phyloP scores from a whole-genome alignment of 2,888 invertebrate genomes.

The Xylophagus ater region DNA sequence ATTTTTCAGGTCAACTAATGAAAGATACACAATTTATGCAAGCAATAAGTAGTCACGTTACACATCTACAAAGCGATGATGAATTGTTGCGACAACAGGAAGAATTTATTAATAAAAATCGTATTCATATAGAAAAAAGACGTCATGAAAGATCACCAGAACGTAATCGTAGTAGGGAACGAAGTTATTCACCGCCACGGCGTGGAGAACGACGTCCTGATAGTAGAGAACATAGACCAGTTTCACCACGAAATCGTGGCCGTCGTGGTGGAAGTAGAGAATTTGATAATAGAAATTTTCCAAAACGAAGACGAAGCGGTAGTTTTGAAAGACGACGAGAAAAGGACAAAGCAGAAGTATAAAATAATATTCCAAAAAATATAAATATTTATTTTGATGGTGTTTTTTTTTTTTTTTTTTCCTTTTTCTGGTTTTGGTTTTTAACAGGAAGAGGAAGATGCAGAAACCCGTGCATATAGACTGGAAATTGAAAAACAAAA shows the following conservation, averaged over 20 bases:
- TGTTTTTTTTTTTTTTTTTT: not conserved
- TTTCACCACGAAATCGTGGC: conserved; percentile 15
- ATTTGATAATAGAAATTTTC: conserved; percentile 21
- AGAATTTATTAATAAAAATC: conserved; percentile 39
- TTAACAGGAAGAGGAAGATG: conserved; percentile 39
- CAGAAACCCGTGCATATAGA: conserved; percentile 41
- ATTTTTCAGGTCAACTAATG: conserved; percentile 30
- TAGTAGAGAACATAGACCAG: conserved; percentile 23
- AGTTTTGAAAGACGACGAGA: conserved; percentile 19
- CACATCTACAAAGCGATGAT: conserved; percentile 32
- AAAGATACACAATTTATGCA: conserved; percentile 39
- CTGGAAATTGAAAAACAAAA: conserved; percentile 42
- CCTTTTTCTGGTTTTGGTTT: conserved; percentile 1
- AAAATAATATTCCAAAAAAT: conserved; percentile 16
- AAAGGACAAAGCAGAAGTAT: conserved; percentile 30
- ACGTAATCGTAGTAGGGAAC: conserved; percentile 29
- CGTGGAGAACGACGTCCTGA: conserved; percentile 13
- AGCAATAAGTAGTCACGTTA: conserved; percentile 28
- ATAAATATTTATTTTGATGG: not conserved
- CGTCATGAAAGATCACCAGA: conserved; percentile 33
- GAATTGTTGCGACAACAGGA: conserved; percentile 38
- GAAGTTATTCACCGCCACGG: conserved; percentile 35
- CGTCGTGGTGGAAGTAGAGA: conserved; percentile 28
- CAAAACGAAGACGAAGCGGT: conserved; percentile 31
- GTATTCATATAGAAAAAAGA: conserved; percentile 38